phyloP scores from a whole-genome alignment of 2,797 vertebrate species.

The Chrysocyon brachyurus region DNA sequence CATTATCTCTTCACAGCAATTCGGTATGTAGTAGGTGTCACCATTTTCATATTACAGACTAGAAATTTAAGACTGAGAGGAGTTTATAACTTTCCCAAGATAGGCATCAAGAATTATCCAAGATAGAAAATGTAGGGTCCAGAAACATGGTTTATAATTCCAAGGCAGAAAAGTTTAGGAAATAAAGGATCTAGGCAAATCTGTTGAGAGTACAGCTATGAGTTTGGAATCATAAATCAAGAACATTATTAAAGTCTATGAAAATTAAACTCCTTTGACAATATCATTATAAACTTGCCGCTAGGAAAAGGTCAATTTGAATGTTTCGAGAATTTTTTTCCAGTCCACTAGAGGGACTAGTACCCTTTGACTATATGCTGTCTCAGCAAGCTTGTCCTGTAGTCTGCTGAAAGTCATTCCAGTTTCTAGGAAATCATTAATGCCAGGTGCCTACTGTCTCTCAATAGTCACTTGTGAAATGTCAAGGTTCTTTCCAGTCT shows the following conservation, averaged over 20 bases:
- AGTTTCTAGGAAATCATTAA: conserved; percentile 50
- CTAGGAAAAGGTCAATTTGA: background rate
- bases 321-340: background rate
- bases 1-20: background rate
- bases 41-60: background rate
- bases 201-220: background rate
- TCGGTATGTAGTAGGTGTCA: background rate
- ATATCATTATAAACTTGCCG: background rate
- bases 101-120: background rate
- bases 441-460: background rate
- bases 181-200: background rate
- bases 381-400: background rate
- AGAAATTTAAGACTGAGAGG: background rate
- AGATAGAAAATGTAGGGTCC: background rate
- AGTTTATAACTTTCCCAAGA: background rate
- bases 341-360: background rate
- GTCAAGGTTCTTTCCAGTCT: background rate
- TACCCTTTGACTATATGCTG: background rate
- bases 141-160: background rate
- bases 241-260: background rate
- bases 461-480: background rate
- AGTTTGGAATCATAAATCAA: background rate
- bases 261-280: conserved; percentile 38
- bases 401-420: background rate
- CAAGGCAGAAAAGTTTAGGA: background rate